phyloP scores from a whole-genome alignment of 2,113 vertebrate genomes.

The Hydropotes inermis region DNA sequence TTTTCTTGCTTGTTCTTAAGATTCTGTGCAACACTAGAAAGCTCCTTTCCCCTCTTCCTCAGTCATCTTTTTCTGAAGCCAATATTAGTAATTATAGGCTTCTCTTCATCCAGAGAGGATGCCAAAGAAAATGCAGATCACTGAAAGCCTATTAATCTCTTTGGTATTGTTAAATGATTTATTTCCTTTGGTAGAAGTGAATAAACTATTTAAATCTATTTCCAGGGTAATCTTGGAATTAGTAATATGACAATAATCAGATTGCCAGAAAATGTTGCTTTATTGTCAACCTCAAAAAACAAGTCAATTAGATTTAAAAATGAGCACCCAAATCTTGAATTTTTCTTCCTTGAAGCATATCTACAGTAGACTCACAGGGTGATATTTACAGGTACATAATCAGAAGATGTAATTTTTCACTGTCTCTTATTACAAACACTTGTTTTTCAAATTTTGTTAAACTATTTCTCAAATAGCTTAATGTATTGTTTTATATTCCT shows the following conservation, averaged over 20 bases:
- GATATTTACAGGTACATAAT: background rate
- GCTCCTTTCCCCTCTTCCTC: background rate
- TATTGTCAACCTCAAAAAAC: background rate
- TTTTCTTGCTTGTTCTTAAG: background rate
- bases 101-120: background rate
- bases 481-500: background rate
- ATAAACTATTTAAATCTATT: background rate
- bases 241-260: background rate
- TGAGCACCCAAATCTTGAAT: background rate
- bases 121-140: background rate
- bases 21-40: background rate
- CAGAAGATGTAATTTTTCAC: background rate
- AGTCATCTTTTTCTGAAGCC: background rate
- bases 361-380: background rate
- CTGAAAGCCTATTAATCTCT: background rate
- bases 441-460: slow-evolving; percentile 28
- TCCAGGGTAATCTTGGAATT: background rate
- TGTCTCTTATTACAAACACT: background rate
- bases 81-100: background rate
- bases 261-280: background rate
- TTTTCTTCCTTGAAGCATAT: background rate
- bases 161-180: background rate
- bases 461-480: background rate
- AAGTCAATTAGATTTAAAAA: background rate
- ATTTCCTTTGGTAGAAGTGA: background rate